phyloP scores from a whole-genome alignment of 2,113 vertebrate species.

The Fregata magnificens region DNA sequence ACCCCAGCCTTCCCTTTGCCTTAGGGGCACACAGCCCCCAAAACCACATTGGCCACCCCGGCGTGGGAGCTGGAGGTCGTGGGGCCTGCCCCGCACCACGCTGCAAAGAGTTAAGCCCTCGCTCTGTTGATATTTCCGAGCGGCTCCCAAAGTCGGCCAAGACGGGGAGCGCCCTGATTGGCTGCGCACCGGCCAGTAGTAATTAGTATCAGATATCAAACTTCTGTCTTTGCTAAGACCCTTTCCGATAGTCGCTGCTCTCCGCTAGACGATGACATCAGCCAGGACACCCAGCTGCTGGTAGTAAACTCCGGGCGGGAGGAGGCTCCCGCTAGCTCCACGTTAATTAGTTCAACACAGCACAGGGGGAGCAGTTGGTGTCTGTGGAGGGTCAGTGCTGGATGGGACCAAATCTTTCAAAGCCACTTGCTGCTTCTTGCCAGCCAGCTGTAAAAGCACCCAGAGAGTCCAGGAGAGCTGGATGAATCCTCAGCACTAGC shows the following conservation, averaged over 20 bases:
- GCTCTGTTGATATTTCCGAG: conserved; percentile 31
- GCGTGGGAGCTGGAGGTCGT: accelerated
- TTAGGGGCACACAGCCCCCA: accelerated
- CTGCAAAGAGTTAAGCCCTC: conserved; percentile 67
- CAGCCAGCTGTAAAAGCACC: conserved; percentile 39
- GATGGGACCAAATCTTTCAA: conserved; percentile 82
- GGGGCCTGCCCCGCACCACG: neutral
- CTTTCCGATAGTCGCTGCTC: conserved; percentile 67
- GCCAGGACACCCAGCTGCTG: conserved; percentile 74
- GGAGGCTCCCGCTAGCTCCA: conserved; percentile 77
- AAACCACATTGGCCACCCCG: accelerated
- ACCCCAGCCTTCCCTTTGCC: accelerated
- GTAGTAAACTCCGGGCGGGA: conserved; percentile 67
- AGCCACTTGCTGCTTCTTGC: conserved; percentile 60
- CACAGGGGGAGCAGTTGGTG: conserved; percentile 79
- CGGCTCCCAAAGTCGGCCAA: conserved; percentile 11
- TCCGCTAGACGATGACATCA: conserved; percentile 79
- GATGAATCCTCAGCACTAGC: conserved; percentile 63
- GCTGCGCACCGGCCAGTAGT: conserved; percentile 75
- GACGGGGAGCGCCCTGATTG: conserved; percentile 71
- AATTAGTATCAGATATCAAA: conserved; percentile 81
- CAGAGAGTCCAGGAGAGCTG: conserved; percentile 49
- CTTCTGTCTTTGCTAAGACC: conserved; percentile 76
- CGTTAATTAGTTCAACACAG: conserved; percentile 77
- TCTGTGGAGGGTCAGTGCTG: conserved; percentile 77